Base-by-base conservation (phyloP, 1,140 invertebrate species). In the Campodea augens region DNA sequence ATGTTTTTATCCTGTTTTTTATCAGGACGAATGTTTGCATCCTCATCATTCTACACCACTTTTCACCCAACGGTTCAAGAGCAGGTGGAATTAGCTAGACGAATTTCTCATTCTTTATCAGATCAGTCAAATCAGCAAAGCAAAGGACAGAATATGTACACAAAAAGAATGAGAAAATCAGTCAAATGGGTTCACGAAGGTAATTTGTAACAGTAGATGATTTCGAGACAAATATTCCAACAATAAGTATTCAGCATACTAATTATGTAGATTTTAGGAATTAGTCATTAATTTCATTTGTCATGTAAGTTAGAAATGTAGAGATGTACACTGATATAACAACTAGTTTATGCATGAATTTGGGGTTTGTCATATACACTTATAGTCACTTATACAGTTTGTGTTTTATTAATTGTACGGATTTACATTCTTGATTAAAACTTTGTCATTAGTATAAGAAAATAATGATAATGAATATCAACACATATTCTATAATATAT, bases 121-220 rank as follows among this genome's bases (percentile, higher is more conserved):
- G 85, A 91, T 55, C 81, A 84, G 49, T 84, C 79, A 64, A 95
- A 95, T 63, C 74, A 81, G 61, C 78, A 79, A 57, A 89, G 85
- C 57, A 82, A 88, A 58, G 90, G 90, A 15, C 88, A 92, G 62
- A 79, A 78, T 52, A 95, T 93, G 90, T 95, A 91, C 60, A 85
- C 89, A 51, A 91, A 89, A 60, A 70, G 89, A 43, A 90, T 89
- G 67, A 89, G 90, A 57, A 70, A 84, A 54, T 88, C 88, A 4
- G 78, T 84, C 46, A 91, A 91, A 63, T 95, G 89, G 89, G 78
- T 92, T 38, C 86, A 91, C 56, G 84, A 89, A 67, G 81, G 83
- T 61, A 71, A 75, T 43, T 29, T 1, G n/a, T n/a, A n/a, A n/a
- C n/a, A n/a, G n/a, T n/a, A n/a, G n/a, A n/a, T n/a, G n/a, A n/a